Conservation (phyloP, 2,888 invertebrate genomes). For the Miltochrista miniata region DNA sequence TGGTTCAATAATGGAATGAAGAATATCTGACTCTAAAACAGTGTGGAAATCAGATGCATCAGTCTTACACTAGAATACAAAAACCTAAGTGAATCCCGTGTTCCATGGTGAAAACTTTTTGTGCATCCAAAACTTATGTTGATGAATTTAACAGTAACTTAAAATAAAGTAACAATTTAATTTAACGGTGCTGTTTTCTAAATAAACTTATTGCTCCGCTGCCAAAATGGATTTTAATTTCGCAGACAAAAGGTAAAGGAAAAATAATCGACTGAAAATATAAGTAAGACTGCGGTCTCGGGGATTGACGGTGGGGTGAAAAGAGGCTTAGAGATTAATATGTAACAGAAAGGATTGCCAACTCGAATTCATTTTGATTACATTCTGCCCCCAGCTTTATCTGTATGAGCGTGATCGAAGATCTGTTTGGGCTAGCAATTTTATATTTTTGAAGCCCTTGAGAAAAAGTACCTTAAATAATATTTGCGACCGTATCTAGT, state of each 20-base stretch:
- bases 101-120: too few relatives aligned
- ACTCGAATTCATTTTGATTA: conserved; percentile 19
- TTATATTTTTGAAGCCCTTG: background rate
- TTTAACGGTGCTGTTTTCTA: conserved; percentile 32
- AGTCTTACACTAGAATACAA: too few relatives aligned
- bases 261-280: conserved; percentile 24
- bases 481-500: too few relatives aligned
- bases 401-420: background rate
- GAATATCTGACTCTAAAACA: too few relatives aligned
- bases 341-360: conserved; percentile 18
- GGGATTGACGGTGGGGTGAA: conserved; percentile 16
- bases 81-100: too few relatives aligned
- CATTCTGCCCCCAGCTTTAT: conserved; percentile 6
- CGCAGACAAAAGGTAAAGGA: conserved; percentile 18
- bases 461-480: too few relatives aligned
- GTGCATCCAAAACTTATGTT: too few relatives aligned
- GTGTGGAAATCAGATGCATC: too few relatives aligned
- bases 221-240: conserved; percentile 37
- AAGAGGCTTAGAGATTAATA: conserved; percentile 21
- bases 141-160: too few relatives aligned
- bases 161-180: conserved; percentile 27
- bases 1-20: too few relatives aligned
- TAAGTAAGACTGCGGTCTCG: conserved; percentile 16
- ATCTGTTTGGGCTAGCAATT: background rate
- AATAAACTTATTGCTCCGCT: conserved; percentile 33